Percentiles rank a stretch among this genome's conserved stretches.
These are phyloP conservation scores for Poecile atricapillus DNA, from an alignment of 2,113 vertebrate genomes.

Conservation along the genomic window DNA sequence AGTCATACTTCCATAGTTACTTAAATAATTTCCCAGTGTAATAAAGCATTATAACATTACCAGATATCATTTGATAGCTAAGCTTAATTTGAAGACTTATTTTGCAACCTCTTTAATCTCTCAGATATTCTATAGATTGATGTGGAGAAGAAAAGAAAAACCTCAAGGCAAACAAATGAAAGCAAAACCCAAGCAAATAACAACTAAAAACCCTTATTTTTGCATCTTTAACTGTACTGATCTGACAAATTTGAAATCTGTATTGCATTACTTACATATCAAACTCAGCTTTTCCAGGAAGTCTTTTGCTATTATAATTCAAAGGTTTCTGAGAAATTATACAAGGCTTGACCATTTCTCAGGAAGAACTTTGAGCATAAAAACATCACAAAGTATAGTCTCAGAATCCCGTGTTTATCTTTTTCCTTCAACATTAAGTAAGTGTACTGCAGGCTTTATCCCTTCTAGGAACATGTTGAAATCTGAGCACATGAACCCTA, in stretches of 20 bases:
- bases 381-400: not conserved
- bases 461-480: not conserved
- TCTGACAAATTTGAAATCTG: not conserved
- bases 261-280: not conserved
- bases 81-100: not conserved
- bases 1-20: not conserved
- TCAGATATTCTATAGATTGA: not conserved
- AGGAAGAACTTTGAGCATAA: not conserved
- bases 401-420: not conserved
- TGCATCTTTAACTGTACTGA: not conserved
- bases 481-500: not conserved
- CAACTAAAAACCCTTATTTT: not conserved
- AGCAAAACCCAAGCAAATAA: not conserved
- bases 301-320: not conserved
- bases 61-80: not conserved
- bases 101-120: not conserved
- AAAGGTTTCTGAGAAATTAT: not conserved
- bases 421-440: not conserved
- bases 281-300: not conserved
- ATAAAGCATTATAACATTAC: not conserved
- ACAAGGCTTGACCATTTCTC: not conserved
- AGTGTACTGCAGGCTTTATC: not conserved
- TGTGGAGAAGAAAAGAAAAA: too few species aligned
- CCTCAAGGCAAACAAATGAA: not conserved
- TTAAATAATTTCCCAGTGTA: not conserved